Conservation (phyloP, 1,140 invertebrate species). For the Dendrolimus kikuchii region DNA sequence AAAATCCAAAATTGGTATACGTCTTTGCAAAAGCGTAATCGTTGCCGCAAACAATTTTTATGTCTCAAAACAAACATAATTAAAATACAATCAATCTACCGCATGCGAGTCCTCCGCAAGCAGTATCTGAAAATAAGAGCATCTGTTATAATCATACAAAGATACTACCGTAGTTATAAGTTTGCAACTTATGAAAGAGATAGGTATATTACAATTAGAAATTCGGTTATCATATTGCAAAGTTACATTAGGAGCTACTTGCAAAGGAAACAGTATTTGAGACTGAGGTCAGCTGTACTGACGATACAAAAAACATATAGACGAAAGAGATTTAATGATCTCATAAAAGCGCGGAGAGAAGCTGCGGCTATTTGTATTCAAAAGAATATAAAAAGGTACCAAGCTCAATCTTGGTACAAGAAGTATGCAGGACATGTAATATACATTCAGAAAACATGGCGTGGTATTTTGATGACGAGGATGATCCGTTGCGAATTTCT, state of each 20-base stretch:
- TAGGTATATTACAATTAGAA: conserved; percentile 37
- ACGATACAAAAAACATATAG: conserved; percentile 51
- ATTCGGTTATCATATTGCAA: conserved; percentile 46
- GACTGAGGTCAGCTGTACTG: conserved; percentile 29
- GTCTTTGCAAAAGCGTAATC: conserved; percentile 34
- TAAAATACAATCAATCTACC: conserved; percentile 33
- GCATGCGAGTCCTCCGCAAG: conserved; percentile 40
- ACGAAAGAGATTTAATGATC: conserved; percentile 27
- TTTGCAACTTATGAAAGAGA: conserved; percentile 24
- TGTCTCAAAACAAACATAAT: conserved; percentile 28
- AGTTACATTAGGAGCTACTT: conserved; percentile 41
- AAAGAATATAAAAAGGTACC: conserved; percentile 74
- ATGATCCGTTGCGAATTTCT: conserved; percentile 40
- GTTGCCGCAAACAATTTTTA: conserved; percentile 44
- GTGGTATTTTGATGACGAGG: conserved; percentile 44
- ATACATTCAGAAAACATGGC: conserved; percentile 66
- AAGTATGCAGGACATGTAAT: conserved; percentile 36
- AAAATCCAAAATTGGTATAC: conserved; percentile 67
- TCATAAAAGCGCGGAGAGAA: conserved; percentile 35
- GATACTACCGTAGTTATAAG: conserved; percentile 38
- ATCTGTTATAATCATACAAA: conserved; percentile 42
- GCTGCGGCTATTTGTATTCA: conserved; percentile 76
- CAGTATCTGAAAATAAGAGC: conserved; percentile 31
- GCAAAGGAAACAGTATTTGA: conserved; percentile 35
- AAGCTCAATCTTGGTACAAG: conserved; percentile 39